Conservation (phyloP, 2,888 invertebrate genomes). For the Lymantria monacha region DNA sequence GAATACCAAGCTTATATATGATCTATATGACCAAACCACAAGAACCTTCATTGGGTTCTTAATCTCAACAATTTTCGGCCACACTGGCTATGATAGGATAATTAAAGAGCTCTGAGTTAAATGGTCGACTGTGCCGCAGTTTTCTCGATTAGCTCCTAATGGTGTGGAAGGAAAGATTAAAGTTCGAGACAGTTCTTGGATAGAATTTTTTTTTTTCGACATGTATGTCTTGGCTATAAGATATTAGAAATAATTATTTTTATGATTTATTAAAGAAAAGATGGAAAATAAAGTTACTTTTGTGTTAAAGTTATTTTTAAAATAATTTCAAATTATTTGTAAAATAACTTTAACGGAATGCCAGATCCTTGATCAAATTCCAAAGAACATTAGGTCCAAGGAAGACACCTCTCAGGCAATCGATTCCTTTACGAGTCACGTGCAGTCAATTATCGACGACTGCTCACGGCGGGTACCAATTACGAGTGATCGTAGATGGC, state of each 20-base stretch:
- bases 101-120: constrained; percentile 42
- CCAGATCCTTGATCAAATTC: too few relatives aligned
- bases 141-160: constrained; percentile 62
- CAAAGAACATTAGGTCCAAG: too few relatives aligned
- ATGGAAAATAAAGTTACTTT: neutral
- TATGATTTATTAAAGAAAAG: neutral
- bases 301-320: too few relatives aligned
- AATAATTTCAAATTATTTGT: too few relatives aligned
- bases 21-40: constrained; percentile 25
- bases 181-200: constrained; percentile 41
- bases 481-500: too few relatives aligned
- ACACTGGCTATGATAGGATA: constrained; percentile 24
- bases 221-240: constrained; percentile 16
- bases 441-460: too few relatives aligned
- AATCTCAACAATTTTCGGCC: constrained; percentile 25
- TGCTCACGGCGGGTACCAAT: too few relatives aligned
- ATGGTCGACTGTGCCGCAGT: constrained; percentile 45
- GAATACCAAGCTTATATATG: constrained; percentile 36
- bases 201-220: constrained; percentile 25
- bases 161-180: constrained; percentile 61
- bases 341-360: too few relatives aligned
- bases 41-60: constrained; percentile 28
- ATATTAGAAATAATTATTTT: constrained; percentile 2
- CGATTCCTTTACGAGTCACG: too few relatives aligned
- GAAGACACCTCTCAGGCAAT: too few relatives aligned